Percentiles rank a stretch among this genome's conserved stretches.
phyloP scores from a whole-genome alignment of 2,113 vertebrate genomes.

The Siniperca chuatsi region DNA sequence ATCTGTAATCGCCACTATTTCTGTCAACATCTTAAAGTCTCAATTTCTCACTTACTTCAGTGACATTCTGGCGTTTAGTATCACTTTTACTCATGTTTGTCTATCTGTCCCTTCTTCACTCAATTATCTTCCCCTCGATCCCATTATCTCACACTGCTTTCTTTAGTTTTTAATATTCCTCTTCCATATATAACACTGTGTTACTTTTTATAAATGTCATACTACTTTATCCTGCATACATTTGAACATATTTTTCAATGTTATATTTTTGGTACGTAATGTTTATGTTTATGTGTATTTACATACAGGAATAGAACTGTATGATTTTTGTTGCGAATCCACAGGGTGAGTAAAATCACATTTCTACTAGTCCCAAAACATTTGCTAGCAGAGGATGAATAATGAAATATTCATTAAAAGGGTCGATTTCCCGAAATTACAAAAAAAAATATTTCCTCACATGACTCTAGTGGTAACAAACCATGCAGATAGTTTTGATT shows the following conservation, averaged over 20 bases:
- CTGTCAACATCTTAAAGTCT: constrained; percentile 43
- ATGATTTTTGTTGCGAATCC: background rate
- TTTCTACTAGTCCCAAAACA: background rate
- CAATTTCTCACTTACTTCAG: constrained; percentile 4
- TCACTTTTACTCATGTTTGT: background rate
- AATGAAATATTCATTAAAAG: background rate
- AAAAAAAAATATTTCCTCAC: background rate
- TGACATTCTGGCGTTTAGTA: background rate
- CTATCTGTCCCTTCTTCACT: background rate
- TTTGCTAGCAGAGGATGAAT: background rate
- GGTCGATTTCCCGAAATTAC: background rate
- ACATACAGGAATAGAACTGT: background rate
- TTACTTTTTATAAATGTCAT: background rate
- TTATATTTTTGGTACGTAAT: background rate
- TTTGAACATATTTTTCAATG: background rate
- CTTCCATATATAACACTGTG: background rate
- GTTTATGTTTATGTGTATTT: background rate
- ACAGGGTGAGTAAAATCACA: no score
- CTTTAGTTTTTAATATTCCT: background rate
- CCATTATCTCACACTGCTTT: background rate
- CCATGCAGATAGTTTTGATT: background rate
- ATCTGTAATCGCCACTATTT: constrained; percentile 32
- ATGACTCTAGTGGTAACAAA: no score
- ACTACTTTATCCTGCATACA: background rate
- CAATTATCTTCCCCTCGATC: background rate